phyloP scores from a whole-genome alignment of 2,113 vertebrate species.

The Bufo gargarizans region DNA sequence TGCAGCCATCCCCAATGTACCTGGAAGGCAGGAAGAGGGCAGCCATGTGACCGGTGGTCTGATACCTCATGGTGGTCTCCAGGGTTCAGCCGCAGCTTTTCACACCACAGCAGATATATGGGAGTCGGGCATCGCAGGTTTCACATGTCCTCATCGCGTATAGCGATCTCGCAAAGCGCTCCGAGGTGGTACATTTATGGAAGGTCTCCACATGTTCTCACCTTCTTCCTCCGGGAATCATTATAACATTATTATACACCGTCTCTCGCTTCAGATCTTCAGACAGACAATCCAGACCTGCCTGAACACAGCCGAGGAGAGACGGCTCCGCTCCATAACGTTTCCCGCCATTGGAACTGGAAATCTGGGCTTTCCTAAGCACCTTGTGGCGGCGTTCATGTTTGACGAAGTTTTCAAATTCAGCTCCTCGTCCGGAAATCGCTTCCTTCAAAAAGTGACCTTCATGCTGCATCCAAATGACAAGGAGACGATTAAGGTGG shows the following conservation, averaged over 20 bases:
- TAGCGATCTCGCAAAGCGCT: too few species aligned
- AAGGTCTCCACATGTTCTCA: too few species aligned
- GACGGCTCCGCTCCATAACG: slow-evolving; percentile 74
- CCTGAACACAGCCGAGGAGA: slow-evolving; percentile 72
- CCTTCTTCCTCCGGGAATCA: background rate
- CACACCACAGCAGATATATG: too few species aligned
- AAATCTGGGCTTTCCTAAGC: slow-evolving; percentile 81
- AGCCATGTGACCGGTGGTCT: too few species aligned
- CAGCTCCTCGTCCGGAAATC: slow-evolving; percentile 68
- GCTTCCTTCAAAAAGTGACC: slow-evolving; percentile 75
- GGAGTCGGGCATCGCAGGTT: too few species aligned
- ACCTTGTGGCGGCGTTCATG: slow-evolving; percentile 72
- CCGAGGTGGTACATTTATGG: too few species aligned
- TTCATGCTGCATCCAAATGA: slow-evolving; percentile 79
- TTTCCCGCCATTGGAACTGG: slow-evolving; percentile 90
- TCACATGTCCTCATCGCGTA: too few species aligned
- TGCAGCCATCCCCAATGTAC: too few species aligned
- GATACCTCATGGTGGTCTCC: too few species aligned
- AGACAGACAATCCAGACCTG: slow-evolving; percentile 72
- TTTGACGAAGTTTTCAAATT: slow-evolving; percentile 76
- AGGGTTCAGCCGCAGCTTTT: too few species aligned
- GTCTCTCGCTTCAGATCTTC: slow-evolving; percentile 72
- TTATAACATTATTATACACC: background rate
- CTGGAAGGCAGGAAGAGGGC: too few species aligned
- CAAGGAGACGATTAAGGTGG: slow-evolving; percentile 77